Conservation (phyloP, 2,113 vertebrate genomes). For the Cricetomys ansorgei region DNA sequence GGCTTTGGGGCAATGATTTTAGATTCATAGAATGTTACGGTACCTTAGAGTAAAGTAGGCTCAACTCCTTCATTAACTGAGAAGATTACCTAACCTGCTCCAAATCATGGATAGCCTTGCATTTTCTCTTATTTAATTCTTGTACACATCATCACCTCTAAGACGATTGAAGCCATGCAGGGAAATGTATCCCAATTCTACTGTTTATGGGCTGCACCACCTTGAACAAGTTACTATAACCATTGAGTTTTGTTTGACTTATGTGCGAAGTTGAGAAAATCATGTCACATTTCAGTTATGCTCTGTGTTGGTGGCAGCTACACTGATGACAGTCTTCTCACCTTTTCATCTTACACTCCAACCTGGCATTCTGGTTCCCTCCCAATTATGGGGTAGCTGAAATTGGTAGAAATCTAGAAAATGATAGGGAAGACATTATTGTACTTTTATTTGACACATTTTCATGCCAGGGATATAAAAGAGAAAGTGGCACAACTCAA, state of each 20-base stretch:
- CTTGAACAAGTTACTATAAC: background rate
- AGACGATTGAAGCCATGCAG: background rate
- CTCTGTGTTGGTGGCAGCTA: background rate
- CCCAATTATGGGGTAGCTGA: background rate
- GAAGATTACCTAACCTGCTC: background rate
- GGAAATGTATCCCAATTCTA: background rate
- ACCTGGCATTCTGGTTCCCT: slow-evolving; percentile 2
- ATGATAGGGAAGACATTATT: background rate
- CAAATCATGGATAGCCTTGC: background rate
- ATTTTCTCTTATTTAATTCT: background rate
- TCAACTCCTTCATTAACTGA: background rate
- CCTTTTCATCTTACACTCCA: background rate
- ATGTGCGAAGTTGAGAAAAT: background rate
- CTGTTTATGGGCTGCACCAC: background rate
- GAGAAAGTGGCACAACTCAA: slow-evolving; percentile 21
- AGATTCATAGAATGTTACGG: background rate
- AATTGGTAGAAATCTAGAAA: slow-evolving; percentile 21
- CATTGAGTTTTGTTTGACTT: background rate
- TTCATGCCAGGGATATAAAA: slow-evolving; percentile 53
- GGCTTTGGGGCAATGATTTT: background rate
- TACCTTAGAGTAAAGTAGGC: background rate
- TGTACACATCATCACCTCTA: background rate
- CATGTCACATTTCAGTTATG: background rate
- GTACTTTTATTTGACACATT: slow-evolving; percentile 44
- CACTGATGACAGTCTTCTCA: background rate